phyloP scores from a whole-genome alignment of 64 coral and sea anemone genomes.

The Montipora foliosa region DNA sequence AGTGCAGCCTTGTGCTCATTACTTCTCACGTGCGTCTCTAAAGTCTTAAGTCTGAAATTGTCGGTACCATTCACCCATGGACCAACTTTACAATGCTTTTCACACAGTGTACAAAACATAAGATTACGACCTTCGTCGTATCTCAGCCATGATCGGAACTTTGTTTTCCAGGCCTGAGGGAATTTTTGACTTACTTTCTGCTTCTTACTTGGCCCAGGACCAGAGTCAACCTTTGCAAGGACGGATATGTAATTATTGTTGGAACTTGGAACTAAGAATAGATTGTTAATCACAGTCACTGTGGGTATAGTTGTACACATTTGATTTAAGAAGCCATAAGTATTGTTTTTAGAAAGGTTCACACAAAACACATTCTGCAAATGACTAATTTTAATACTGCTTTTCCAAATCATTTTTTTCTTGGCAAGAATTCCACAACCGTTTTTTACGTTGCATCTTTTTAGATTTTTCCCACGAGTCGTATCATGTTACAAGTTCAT shows the following conservation, averaged over 20 bases:
- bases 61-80: conserved; percentile 37
- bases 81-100: conserved; percentile 20
- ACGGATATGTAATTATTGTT: conserved; percentile 5
- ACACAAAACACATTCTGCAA: background rate
- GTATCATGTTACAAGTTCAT: too few species aligned
- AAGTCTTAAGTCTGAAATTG: conserved; percentile 38
- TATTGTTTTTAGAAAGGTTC: background rate
- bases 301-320: conserved; percentile 10
- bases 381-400: background rate
- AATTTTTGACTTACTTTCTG: background rate
- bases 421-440: too few species aligned
- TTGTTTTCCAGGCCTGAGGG: background rate
- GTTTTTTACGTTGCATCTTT: too few species aligned
- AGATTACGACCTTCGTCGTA: conserved; percentile 3
- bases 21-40: background rate
- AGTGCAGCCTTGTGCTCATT: conserved; percentile 36
- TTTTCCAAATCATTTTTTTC: conserved; percentile 1
- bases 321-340: conserved; percentile 2
- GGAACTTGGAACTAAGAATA: conserved; percentile 14
- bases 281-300: conserved; percentile 16
- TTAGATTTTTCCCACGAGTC: too few species aligned
- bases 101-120: conserved; percentile 10
- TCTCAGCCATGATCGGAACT: conserved; percentile 4
- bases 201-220: conserved; percentile 18
- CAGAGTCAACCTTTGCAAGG: conserved; percentile 9